Conservation (phyloP, 1,140 invertebrate genomes). For the Alviniconcha marisindica region DNA sequence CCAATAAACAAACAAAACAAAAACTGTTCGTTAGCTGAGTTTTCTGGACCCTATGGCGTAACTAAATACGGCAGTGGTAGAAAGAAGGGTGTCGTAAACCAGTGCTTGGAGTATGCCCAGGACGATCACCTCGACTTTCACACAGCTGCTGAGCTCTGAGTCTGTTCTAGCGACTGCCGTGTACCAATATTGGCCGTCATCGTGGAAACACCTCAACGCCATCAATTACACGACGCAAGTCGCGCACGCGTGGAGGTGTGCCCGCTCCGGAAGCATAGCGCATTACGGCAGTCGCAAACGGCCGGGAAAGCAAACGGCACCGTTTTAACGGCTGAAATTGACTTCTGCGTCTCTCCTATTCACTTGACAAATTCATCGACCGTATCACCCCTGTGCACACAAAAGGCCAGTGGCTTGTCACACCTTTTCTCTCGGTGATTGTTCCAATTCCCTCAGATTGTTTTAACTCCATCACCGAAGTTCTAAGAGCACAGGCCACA, state of each 20-base stretch:
- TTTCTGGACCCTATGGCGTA: too few relatives aligned
- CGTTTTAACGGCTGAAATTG: background rate
- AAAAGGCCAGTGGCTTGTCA: background rate
- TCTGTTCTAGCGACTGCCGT: too few relatives aligned
- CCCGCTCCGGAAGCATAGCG: background rate
- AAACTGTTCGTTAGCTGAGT: too few relatives aligned
- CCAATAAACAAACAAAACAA: too few relatives aligned
- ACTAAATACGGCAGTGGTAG: too few relatives aligned
- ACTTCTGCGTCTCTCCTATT: background rate
- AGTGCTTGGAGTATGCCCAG: too few relatives aligned
- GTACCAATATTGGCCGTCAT: too few relatives aligned
- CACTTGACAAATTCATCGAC: slow-evolving; percentile 7
- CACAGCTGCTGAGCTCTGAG: too few relatives aligned
- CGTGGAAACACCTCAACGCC: too few relatives aligned
- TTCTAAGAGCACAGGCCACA: background rate
- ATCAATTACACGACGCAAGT: background rate
- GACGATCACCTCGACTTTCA: too few relatives aligned
- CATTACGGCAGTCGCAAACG: slow-evolving; percentile 12
- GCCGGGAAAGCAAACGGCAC: background rate
- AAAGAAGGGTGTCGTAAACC: too few relatives aligned
- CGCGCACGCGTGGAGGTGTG: slow-evolving; percentile 1
- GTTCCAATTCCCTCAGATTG: background rate
- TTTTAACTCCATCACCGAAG: background rate
- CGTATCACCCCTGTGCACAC: background rate
- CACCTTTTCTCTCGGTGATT: background rate